Conservation (phyloP, 2,797 vertebrate genomes). For the Melanotaenia pygmaea region DNA sequence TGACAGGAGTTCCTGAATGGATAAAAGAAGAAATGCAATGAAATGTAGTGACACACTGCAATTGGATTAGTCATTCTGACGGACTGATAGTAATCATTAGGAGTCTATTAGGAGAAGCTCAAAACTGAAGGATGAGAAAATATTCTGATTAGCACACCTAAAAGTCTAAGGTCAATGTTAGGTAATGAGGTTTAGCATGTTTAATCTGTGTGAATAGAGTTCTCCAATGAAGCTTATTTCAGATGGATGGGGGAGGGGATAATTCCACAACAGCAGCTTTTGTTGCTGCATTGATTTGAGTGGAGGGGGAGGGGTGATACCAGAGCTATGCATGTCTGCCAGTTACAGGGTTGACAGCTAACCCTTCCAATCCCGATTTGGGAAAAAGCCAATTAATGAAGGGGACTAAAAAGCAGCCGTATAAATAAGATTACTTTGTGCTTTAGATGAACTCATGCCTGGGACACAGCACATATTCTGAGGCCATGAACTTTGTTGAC, state of each 20-base stretch:
- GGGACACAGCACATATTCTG: not conserved
- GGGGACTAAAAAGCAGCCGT: conserved; percentile 49
- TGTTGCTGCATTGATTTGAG: conserved; percentile 60
- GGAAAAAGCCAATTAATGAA: conserved; percentile 74
- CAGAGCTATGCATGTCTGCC: conserved; percentile 51
- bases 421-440: conserved; percentile 67
- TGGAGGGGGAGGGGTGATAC: conserved; percentile 40
- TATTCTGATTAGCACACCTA: conserved; percentile 18
- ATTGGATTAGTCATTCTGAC: not conserved
- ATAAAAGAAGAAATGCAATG: not conserved
- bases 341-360: conserved; percentile 63
- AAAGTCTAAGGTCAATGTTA: conserved; percentile 29
- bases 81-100: not conserved
- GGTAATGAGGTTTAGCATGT: conserved; percentile 49
- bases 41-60: not conserved
- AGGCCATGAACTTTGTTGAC: conserved; percentile 3
- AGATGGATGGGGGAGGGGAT: conserved; percentile 60
- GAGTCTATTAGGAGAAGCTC: not conserved
- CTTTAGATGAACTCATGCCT: conserved; percentile 48
- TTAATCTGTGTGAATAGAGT: conserved; percentile 57
- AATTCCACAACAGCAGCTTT: conserved; percentile 55
- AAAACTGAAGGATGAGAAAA: not conserved
- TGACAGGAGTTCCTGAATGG: conserved; percentile 91
- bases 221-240: conserved; percentile 73
- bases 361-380: conserved; percentile 56